Evolutionary conservation across 2,113 vertebrate genomes (phyloP), one percentile per base, ranked within the genome.

Genomic region (Xyrauchen texanus): DNA sequence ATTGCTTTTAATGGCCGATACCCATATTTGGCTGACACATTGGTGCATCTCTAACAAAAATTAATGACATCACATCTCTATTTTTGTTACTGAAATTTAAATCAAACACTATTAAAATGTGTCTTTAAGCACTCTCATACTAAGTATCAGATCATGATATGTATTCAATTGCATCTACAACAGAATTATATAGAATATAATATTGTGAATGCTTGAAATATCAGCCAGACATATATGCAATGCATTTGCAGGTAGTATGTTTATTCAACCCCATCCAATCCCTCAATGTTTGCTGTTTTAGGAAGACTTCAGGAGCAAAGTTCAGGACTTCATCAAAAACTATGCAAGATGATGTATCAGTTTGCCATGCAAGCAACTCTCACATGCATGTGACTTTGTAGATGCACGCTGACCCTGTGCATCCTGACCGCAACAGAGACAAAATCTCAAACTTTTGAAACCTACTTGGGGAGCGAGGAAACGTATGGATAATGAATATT

Each of bases 231-330:
- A 34, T 34, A 34, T 34, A 34, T 34, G 21, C 3, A 34, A 34
- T 34, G 21, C 21, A 34, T 34, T 34, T 34, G 21, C 21, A 34
- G 21, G 21, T 34, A 34, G 21, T 15, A 0, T 34, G 42, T 58
- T 72, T 2, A 16, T 49, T 6, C 46, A 57, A 47, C 63, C 47
- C 15, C 55, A 61, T 49, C 12, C n/a, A 9, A 16, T 12, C 44
- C 12, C 4, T 13, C 5, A 6, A 2, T 72, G 45, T 60, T 65
- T 11, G 64, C 12, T 46, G 12, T 63, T 72, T 46, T 15, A 85
- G 84, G 84, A 85, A 5, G 84, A 83, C 66, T 85, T 85, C 73
- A 81, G 79, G 67, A 79, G 69, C 79, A 85, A 85, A 85, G 84
- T 85, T 58, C 81, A 85, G 72, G 84, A 85, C 76, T 85, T 85